Evolutionary conservation across 2,113 vertebrate genomes (phyloP).

Genomic region (Stercorarius parasiticus): DNA sequence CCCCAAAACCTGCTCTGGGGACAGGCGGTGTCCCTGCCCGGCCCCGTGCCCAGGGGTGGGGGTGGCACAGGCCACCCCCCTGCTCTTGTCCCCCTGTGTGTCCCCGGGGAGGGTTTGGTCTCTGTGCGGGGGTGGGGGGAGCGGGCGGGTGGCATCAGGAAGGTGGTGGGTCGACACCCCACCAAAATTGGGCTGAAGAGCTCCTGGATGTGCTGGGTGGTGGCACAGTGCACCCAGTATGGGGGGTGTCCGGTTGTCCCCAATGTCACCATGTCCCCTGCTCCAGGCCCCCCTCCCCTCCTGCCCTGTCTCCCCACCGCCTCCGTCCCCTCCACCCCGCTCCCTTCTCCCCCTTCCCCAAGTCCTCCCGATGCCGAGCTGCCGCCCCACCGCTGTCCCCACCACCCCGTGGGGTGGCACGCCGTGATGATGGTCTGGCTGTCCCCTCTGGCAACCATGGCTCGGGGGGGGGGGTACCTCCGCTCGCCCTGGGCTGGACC

Average conservation of each 20-base stretch:
- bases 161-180: neutral
- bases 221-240: rapidly evolving
- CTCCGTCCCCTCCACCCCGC: too few relatives aligned
- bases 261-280: neutral
- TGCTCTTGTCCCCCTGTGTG: neutral
- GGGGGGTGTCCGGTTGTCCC: neutral
- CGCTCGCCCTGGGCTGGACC: neutral
- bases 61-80: neutral
- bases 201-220: neutral
- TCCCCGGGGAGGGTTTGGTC: neutral
- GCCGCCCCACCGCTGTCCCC: neutral
- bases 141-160: neutral
- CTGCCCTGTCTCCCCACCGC: neutral
- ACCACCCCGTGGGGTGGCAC: neutral
- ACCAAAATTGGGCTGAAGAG: neutral
- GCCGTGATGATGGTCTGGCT: neutral
- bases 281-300: neutral
- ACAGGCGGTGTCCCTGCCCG: neutral
- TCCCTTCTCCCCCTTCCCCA: neutral
- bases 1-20: neutral
- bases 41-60: neutral
- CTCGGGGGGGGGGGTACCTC: too few relatives aligned
- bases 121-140: neutral
- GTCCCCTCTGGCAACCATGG: neutral
- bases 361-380: neutral